Evolutionary conservation across 1,140 invertebrate genomes (phyloP), one percentile per base, ranked within the genome.

Genomic region (Galleria mellonella): DNA sequence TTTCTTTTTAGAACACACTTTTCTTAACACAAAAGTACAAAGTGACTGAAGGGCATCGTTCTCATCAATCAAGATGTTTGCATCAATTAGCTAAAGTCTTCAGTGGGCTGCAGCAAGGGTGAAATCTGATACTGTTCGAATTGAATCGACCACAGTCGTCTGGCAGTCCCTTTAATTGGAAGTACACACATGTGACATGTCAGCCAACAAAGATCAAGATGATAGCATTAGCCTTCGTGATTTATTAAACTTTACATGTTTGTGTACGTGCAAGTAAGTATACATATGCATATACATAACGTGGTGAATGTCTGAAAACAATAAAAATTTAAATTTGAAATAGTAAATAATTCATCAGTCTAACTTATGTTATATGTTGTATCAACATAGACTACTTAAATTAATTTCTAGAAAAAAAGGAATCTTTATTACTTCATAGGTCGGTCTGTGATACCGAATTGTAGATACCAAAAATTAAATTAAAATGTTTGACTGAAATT

Each of bases 81-180:
- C 72, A 74, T 76, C 74, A 82, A 82, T 78, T 72, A 78, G 60
- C 45, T 45, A 40, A 63, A 47, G 56, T 66, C 65, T 70, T 67
- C 50, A 72, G 61, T 64, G 51, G 62, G 57, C 61, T 65, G 37
- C 45, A 12, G 37, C 45, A 12, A 32, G 29, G 40, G 35, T 38
- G 75, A 72, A 79, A 75, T 70, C 55, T 59, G 68, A 79, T 72
- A 71, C 59, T 27, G 47, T 39, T 32, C 55, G 55, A 46, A 58
- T 56, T 55, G 44, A 46, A 47, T 32, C 36, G 27, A 53, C 43
- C 55, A 61, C 43, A 42, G 41, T 43, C 47, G 59, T 17, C 11
- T 35, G 12, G 35, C 45, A 51, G 35, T 59, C 59, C 57, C 47
- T 70, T 23, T 74, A 62, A 69, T 72, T 75, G 61, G 33, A 51